Conservation (phyloP, 2,113 vertebrate species). For the Ictalurus furcatus region DNA sequence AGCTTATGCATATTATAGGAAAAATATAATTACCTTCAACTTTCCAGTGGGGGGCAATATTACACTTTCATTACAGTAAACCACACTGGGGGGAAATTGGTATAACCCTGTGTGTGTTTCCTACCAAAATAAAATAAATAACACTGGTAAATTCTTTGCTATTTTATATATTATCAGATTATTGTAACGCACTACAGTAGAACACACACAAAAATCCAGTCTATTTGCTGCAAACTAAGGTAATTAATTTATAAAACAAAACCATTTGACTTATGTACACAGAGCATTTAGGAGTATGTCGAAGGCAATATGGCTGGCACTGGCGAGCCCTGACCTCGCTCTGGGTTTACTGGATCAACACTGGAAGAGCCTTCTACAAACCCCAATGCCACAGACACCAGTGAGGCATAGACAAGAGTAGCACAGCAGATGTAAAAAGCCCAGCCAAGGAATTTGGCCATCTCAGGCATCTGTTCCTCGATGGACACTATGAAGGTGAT, state of each 20-base stretch:
- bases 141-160: background rate
- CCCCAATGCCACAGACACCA: slow-evolving; percentile 45
- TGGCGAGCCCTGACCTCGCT: background rate
- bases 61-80: slow-evolving; percentile 23
- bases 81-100: background rate
- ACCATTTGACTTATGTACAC: background rate
- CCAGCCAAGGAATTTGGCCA: slow-evolving; percentile 54
- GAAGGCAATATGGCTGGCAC: background rate
- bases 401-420: slow-evolving; percentile 47
- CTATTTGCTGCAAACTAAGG: background rate
- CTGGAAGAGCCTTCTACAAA: slow-evolving; percentile 12
- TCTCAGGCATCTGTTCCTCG: slow-evolving; percentile 18
- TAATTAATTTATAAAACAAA: background rate
- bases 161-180: background rate
- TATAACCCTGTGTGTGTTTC: background rate
- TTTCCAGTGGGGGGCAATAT: slow-evolving; percentile 59
- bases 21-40: background rate
- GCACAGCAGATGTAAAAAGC: slow-evolving; percentile 60
- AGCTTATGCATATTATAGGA: background rate
- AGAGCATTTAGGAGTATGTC: background rate
- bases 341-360: slow-evolving; percentile 28
- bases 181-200: background rate
- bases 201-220: background rate
- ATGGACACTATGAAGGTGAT: slow-evolving; percentile 50
- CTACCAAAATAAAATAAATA: background rate